A percentile compares a stretch with the other conserved stretches of the same genome.
Evolutionary conservation across 1,140 invertebrate genomes (phyloP).

Genomic region (Melitaea cinxia): DNA sequence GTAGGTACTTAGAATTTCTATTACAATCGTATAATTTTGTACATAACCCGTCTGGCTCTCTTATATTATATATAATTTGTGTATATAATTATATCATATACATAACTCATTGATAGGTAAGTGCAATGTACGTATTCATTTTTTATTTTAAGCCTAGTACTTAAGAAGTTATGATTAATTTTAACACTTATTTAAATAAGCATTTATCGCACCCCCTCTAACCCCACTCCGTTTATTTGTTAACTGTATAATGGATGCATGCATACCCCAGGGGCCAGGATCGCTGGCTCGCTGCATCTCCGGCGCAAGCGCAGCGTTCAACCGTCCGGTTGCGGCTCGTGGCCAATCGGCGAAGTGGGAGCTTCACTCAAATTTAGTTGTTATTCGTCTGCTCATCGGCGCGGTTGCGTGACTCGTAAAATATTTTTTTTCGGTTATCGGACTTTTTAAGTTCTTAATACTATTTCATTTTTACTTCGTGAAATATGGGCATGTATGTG

Average conservation of each 20-base stretch:
- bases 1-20: neutral
- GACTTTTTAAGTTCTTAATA: slow-evolving; percentile 18
- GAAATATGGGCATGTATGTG: slow-evolving; percentile 56
- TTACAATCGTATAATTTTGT: neutral
- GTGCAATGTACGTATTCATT: no score
- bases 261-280: slow-evolving; percentile 25
- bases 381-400: slow-evolving; percentile 33
- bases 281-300: slow-evolving; percentile 58
- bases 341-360: slow-evolving; percentile 44
- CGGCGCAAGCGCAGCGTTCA: slow-evolving; percentile 35
- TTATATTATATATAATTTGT: no score
- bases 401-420: slow-evolving; percentile 34
- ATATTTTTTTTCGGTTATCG: slow-evolving; percentile 14
- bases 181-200: slow-evolving; percentile 30
- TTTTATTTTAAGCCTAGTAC: slow-evolving; percentile 9
- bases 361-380: slow-evolving; percentile 47
- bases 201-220: slow-evolving; percentile 27
- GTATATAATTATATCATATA: no score
- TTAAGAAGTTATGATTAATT: slow-evolving; percentile 26
- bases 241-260: slow-evolving; percentile 42
- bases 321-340: slow-evolving; percentile 19
- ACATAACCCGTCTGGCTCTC: no score
- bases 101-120: no score
- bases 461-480: neutral
- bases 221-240: slow-evolving; percentile 29